These are phyloP conservation scores for Scaptomyza tumidula DNA, from an alignment of 2,888 invertebrate genomes.

Conservation along the genomic window DNA sequence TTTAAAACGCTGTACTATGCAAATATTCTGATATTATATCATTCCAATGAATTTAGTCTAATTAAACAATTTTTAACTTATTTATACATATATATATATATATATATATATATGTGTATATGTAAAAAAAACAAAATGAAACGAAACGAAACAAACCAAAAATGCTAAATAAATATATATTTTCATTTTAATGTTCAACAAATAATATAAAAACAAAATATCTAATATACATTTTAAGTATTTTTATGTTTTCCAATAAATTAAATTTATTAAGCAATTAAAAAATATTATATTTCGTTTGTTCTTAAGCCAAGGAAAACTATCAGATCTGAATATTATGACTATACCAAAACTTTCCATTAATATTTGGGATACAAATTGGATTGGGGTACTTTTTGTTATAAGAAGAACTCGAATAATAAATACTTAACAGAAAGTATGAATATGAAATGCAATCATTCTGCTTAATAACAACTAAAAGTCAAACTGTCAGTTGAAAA, in stretches of 20 bases:
- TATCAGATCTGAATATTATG: too few relatives aligned
- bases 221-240: slow-evolving; percentile 65
- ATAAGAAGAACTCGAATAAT: too few relatives aligned
- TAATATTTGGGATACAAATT: too few relatives aligned
- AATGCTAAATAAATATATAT: slow-evolving; percentile 69
- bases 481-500: slow-evolving; percentile 30
- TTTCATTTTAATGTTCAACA: slow-evolving; percentile 80
- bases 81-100: slow-evolving; percentile 72
- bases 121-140: slow-evolving; percentile 37
- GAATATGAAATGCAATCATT: not conserved
- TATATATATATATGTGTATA: slow-evolving; percentile 73
- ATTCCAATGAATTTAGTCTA: slow-evolving; percentile 84
- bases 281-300: slow-evolving; percentile 14
- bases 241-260: slow-evolving; percentile 82
- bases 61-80: slow-evolving; percentile 81
- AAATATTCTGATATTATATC: slow-evolving; percentile 82
- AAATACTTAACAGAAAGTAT: too few relatives aligned
- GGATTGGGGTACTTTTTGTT: too few relatives aligned
- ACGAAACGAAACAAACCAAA: slow-evolving; percentile 13
- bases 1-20: slow-evolving; percentile 79
- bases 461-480: not conserved
- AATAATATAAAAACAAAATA: slow-evolving; percentile 51
- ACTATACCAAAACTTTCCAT: too few relatives aligned
- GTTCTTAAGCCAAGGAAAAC: too few relatives aligned
- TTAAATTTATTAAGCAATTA: slow-evolving; percentile 78